These are phyloP conservation scores for Lepidotrigona ventralis DNA, from an alignment of 1,140 invertebrate species.

Conservation along the genomic window DNA sequence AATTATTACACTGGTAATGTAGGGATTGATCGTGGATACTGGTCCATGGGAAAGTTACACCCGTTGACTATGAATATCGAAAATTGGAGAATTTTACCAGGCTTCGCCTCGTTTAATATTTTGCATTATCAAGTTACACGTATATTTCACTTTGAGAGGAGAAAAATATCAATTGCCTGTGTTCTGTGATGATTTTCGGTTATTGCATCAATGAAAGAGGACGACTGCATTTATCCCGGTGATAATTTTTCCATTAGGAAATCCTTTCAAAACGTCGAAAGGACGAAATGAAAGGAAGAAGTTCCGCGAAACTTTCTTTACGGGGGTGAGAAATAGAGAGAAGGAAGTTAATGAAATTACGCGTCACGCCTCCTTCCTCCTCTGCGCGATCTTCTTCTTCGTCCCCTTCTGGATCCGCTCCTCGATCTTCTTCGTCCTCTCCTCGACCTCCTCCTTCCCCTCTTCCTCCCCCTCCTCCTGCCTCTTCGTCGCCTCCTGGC, in stretches of 20 bases:
- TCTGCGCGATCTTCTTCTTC: constrained; percentile 15
- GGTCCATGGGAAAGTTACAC: neutral
- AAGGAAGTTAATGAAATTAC: constrained; percentile 21
- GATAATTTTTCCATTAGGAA: too few species aligned
- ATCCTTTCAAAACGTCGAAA: too few species aligned
- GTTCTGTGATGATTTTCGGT: too few species aligned
- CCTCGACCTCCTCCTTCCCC: constrained; percentile 18
- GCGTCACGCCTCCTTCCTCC: constrained; percentile 28
- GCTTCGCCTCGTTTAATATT: neutral
- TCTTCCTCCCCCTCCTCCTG: constrained; percentile 3
- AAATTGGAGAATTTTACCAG: neutral
- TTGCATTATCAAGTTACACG: neutral
- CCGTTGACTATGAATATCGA: neutral
- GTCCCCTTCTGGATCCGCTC: constrained; percentile 11
- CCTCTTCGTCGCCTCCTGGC: constrained; percentile 13
- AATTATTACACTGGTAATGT: too few species aligned
- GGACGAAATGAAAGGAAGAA: too few species aligned
- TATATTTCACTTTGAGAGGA: neutral
- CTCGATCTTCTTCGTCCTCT: neutral
- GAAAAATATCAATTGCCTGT: too few species aligned
- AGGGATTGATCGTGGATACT: too few species aligned
- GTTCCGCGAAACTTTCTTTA: neutral
- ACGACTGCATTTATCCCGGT: too few species aligned
- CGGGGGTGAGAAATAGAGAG: neutral
- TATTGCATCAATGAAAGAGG: too few species aligned